Base-by-base conservation (phyloP, 2,797 vertebrate genomes). In the Bradypodion ventrale region DNA sequence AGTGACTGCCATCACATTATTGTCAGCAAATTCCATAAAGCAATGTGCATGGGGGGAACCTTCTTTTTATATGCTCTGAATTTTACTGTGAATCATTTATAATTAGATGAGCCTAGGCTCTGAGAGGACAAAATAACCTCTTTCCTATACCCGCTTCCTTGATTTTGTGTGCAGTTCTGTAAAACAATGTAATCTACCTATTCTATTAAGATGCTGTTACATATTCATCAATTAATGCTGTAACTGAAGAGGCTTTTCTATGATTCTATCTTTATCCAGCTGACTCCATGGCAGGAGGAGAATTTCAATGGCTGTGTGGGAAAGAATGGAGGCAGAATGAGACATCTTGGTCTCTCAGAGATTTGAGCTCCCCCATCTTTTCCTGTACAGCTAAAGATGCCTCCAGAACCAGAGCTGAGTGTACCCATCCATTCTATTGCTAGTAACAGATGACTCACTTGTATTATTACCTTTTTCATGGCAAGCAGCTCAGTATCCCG, bases 251-350 rank as follows among this genome's bases (percentile, higher is more conserved):
- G n/a, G 42, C 75, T 37, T 83, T 86, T 60, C 66, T 83, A 49
- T 88, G 66, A 86, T 80, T 46, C 25, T 56, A 3, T 63, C 81
- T 44, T 89, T 88, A 83, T 70, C 52, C 35, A 87, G 80, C 78
- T 65, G 62, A 75, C 46, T 88, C 80, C 37, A 81, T 23, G 69
- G n/a, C 25, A 85, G 62, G 86, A 52, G 66, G 62, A 87, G 74
- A 88, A 79, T 49, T 79, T 68, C 84, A 86, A 62, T 87, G 79
- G 60, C 10, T 83, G 4, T 84, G 69, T 82, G 79, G 62, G 66
- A 91, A 83, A 90, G 46, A 86, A 87, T 4, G 75, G 15, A 27
- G 82, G 92, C 75, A 79, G 68, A 83, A 46, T 52, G 42, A 92
- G 68, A 88, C 87, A 87, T 76, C 69, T 84, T 68, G 60, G 40